Base-by-base conservation (phyloP, 2,797 vertebrate species). In the Aythya fuligula region DNA sequence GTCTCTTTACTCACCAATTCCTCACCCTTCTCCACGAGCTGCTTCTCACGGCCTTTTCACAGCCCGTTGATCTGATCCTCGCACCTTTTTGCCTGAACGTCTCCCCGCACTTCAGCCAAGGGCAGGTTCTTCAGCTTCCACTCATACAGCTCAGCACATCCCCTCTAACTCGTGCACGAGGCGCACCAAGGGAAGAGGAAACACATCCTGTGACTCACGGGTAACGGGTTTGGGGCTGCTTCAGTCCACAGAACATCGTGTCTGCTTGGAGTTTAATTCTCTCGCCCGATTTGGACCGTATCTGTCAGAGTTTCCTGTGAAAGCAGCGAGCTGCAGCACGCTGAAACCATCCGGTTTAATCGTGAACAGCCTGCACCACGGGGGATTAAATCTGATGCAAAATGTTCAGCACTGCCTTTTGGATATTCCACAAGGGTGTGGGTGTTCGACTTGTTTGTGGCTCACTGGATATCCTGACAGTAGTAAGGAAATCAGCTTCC, bases 291-390 rank as follows among this genome's bases (percentile, higher is more conserved):
- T 45, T 5, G 64, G 81, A 6, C 39, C 2, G 14, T 11, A 11
- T 11, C 36, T 32, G 53, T 28, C 66, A 54, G 1, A 0, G 82
- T 39, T 34, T 71, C 65, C 79, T 27, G 79, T 1, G 6, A 38
- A 25, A 70, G 32, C 54, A 22, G 57, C 0, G 13, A 10, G 15
- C 6, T 22, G 39, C 64, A 38, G 36, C 83, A 32, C 20, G 30
- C 49, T 0, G 13, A 20, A 71, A 34, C n/a, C 0, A 0, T 6
- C 1, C 1, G 3, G 66, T 25, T 54, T 20, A 4, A 45, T 36
- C 75, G 53, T 0, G 4, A 75, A 20, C 80, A 86, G 88, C 79
- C 80, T 25, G 87, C 5, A 0, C 85, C n/a, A 9, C 0, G 2
- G 81, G 89, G 89, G 85, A 43, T 57, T 62, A 28, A 13, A 8